Evolutionary conservation across 2,888 invertebrate genomes (phyloP).

Genomic region (Agrochola lota): DNA sequence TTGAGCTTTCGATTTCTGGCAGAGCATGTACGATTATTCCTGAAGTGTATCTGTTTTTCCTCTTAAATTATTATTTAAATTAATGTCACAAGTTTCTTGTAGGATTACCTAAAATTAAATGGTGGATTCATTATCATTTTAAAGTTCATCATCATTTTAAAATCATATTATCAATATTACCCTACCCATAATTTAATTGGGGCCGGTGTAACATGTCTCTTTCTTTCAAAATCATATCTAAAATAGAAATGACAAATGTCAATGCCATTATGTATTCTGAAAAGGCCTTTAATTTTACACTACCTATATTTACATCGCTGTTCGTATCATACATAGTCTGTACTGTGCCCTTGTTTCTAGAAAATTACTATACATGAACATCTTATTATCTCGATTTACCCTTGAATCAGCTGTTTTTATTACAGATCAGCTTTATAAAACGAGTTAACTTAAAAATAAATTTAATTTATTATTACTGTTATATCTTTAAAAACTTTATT

Average conservation of each 20-base stretch:
- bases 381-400: constrained; percentile 41
- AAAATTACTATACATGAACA: constrained; percentile 24
- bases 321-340: background rate
- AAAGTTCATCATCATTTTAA: background rate
- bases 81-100: background rate
- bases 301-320: background rate
- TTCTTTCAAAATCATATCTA: no score
- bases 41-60: background rate
- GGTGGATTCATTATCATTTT: background rate
- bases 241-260: no score
- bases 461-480: no score
- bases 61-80: background rate
- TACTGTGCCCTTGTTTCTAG: constrained; percentile 9
- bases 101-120: background rate
- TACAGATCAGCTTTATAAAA: background rate
- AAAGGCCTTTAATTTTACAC: no score
- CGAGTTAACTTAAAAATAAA: no score
- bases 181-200: no score
- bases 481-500: no score
- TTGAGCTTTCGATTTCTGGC: constrained; percentile 22
- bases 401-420: constrained; percentile 20
- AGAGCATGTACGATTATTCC: background rate
- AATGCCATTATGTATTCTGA: no score
- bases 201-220: no score
- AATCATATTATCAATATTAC: no score